Percentiles rank a stretch among this genome's conserved stretches.
Conservation (phyloP, 1,140 invertebrate genomes). For the Apis cerana region DNA sequence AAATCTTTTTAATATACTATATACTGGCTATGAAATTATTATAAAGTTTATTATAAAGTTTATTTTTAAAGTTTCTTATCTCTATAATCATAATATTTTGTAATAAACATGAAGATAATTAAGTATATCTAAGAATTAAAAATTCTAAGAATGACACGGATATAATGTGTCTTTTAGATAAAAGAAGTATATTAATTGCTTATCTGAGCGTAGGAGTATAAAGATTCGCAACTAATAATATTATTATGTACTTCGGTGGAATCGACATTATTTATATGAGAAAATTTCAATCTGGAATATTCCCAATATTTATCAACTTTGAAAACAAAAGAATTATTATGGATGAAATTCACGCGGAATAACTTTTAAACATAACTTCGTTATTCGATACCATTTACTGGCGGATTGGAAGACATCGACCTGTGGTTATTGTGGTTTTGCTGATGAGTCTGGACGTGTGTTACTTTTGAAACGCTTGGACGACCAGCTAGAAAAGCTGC, state of each 20-base stretch:
- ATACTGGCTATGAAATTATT: neutral
- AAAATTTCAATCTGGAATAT: conserved; percentile 13
- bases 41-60: conserved; percentile 13
- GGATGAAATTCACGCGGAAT: conserved; percentile 28
- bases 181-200: conserved; percentile 16
- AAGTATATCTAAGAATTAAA: neutral
- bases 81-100: neutral
- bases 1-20: neutral
- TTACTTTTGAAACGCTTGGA: conserved; percentile 80
- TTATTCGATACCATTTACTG: conserved; percentile 81
- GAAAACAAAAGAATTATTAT: conserved; percentile 43
- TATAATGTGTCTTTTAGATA: conserved; percentile 32
- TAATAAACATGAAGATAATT: neutral
- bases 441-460: conserved; percentile 70
- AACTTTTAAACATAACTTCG: conserved; percentile 20
- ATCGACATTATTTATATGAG: neutral
- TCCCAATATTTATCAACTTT: conserved; percentile 41
- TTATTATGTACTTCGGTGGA: conserved; percentile 2
- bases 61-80: conserved; percentile 38
- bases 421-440: conserved; percentile 81
- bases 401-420: conserved; percentile 78
- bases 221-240: neutral
- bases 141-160: neutral
- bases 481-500: conserved; percentile 83
- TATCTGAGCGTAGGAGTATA: neutral